Percentiles rank a stretch among this genome's conserved stretches.
Conservation (phyloP, 2,797 vertebrate genomes). For the Dicrostonyx torquatus region DNA sequence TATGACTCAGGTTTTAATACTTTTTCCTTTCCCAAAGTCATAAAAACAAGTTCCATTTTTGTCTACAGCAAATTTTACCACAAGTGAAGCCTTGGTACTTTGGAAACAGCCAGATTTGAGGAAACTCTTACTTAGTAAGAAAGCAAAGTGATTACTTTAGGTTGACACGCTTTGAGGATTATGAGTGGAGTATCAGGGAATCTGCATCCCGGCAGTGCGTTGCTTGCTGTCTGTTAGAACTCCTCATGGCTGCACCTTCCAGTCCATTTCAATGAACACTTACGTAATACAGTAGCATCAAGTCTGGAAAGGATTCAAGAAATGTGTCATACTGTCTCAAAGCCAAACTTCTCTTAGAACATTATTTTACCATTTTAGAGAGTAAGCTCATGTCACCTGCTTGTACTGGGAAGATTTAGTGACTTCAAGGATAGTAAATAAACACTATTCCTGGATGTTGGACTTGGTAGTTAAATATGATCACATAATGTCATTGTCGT, state of each 20-base stretch:
- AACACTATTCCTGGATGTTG: not conserved
- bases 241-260: not conserved
- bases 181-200: not conserved
- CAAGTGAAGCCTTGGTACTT: not conserved
- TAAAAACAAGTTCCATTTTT: not conserved
- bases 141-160: not conserved
- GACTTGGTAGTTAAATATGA: not conserved
- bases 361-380: not conserved
- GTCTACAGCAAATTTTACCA: not conserved
- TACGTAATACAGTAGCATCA: not conserved
- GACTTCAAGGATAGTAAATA: not conserved
- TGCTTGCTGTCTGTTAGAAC: not conserved
- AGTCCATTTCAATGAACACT: not conserved
- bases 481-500: not conserved
- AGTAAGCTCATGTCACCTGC: not conserved
- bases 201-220: accelerated
- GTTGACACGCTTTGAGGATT: not conserved
- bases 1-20: not conserved
- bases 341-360: not conserved
- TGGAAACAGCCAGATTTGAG: not conserved
- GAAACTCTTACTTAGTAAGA: not conserved
- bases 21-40: not conserved
- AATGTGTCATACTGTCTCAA: not conserved
- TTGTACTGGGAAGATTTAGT: not conserved
- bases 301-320: not conserved